Evolutionary conservation across 2,797 vertebrate genomes (phyloP).

Genomic region (Phalanger gymnotis): DNA sequence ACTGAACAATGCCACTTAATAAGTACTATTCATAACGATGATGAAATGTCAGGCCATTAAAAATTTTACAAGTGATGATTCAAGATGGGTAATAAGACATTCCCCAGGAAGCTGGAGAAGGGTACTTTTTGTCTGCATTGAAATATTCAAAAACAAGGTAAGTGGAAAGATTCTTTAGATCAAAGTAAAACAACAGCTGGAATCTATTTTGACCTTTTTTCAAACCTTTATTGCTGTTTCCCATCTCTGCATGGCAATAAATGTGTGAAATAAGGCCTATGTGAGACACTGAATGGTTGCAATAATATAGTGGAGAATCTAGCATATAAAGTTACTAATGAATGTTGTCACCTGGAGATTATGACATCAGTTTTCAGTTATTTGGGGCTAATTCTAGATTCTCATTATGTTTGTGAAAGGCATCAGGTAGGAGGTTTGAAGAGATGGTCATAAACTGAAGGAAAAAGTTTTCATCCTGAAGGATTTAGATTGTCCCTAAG

Average conservation of each 20-base stretch:
- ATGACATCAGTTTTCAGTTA: not conserved
- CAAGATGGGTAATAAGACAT: not conserved
- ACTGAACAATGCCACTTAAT: not conserved
- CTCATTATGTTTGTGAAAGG: not conserved
- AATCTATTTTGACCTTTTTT: not conserved
- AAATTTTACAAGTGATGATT: not conserved
- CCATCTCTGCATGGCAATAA: not conserved
- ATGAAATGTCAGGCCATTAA: not conserved
- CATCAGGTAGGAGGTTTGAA: not conserved
- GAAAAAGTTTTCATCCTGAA: not conserved
- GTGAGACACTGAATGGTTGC: not conserved
- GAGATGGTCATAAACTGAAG: not conserved
- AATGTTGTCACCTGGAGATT: not conserved
- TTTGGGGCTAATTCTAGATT: not conserved
- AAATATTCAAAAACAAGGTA: not conserved
- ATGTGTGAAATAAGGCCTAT: not conserved
- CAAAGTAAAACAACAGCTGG: not conserved
- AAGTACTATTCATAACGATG: not conserved
- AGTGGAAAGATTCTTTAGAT: not conserved
- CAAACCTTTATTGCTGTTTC: not conserved
- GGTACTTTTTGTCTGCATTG: not conserved
- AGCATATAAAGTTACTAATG: not conserved
- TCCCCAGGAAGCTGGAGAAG: not conserved
- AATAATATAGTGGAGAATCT: not conserved
- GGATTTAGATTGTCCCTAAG: not conserved